Percentiles rank a stretch among this genome's conserved stretches.
Evolutionary conservation across 2,113 vertebrate genomes (phyloP).

Genomic region (Gallinago undulata): DNA sequence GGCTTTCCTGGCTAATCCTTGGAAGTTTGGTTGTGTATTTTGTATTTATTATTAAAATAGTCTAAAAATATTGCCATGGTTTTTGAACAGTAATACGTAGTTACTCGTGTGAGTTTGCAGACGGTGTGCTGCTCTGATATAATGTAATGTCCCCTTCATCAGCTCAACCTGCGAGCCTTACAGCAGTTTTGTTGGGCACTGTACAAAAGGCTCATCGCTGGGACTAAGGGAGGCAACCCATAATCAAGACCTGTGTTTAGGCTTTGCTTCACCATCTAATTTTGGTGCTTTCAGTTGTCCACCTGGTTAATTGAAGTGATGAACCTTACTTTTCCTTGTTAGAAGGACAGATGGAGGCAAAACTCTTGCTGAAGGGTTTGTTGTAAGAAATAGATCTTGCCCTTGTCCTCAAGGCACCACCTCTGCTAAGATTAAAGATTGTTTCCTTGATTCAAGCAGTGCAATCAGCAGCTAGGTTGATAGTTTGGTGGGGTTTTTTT

Average conservation of each 20-base stretch:
- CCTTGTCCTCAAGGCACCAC: neutral
- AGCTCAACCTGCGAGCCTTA: neutral
- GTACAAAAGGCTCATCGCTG: neutral
- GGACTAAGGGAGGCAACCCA: neutral
- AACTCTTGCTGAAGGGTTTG: neutral
- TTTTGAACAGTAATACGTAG: neutral
- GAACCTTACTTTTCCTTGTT: neutral
- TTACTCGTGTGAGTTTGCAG: neutral
- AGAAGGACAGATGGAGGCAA: neutral
- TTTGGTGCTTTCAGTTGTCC: neutral
- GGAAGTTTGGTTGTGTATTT: neutral
- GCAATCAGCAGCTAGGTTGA: neutral
- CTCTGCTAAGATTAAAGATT: slow-evolving; percentile 10
- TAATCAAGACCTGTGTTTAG: neutral
- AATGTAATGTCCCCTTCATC: neutral
- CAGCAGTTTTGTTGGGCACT: neutral
- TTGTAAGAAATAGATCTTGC: neutral
- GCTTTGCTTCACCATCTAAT: neutral
- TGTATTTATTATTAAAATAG: neutral
- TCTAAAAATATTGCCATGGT: neutral
- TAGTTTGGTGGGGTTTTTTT: neutral
- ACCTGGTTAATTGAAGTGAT: neutral
- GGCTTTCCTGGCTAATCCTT: neutral
- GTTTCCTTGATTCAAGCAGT: neutral
- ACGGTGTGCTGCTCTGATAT: neutral